Percentiles rank a stretch among this genome's conserved stretches.
Conservation (phyloP, 2,797 vertebrate species). For the Falco concolor region DNA sequence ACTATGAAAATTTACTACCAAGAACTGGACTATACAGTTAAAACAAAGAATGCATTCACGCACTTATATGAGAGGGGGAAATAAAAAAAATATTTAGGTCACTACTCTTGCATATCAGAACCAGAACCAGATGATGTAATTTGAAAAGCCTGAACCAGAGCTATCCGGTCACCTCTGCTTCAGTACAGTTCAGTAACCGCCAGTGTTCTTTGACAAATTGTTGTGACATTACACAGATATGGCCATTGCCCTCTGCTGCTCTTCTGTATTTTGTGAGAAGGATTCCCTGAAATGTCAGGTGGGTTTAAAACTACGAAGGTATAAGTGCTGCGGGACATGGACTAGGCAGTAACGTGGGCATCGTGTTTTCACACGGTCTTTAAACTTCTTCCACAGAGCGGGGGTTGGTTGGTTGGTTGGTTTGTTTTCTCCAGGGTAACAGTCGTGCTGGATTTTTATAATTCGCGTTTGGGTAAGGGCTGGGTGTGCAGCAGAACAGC, state of each 20-base stretch:
- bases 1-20: neutral
- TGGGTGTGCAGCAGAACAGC: neutral
- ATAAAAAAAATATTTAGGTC: neutral
- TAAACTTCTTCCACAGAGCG: too few species aligned
- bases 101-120: neutral
- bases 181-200: neutral
- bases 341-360: neutral
- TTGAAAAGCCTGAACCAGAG: neutral
- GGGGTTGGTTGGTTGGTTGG: neutral
- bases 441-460: rapidly evolving
- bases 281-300: neutral
- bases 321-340: neutral
- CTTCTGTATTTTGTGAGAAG: neutral
- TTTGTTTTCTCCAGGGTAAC: neutral
- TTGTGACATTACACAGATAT: rapidly evolving
- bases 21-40: neutral
- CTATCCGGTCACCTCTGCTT: neutral
- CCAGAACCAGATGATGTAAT: neutral
- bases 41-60: neutral
- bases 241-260: neutral
- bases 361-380: rapidly evolving
- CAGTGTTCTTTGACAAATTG: neutral
- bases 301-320: neutral
- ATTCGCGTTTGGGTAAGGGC: rapidly evolving
- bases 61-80: neutral